These are phyloP conservation scores for Spisula solida DNA, from an alignment of 2,888 invertebrate species.

Conservation along the genomic window DNA sequence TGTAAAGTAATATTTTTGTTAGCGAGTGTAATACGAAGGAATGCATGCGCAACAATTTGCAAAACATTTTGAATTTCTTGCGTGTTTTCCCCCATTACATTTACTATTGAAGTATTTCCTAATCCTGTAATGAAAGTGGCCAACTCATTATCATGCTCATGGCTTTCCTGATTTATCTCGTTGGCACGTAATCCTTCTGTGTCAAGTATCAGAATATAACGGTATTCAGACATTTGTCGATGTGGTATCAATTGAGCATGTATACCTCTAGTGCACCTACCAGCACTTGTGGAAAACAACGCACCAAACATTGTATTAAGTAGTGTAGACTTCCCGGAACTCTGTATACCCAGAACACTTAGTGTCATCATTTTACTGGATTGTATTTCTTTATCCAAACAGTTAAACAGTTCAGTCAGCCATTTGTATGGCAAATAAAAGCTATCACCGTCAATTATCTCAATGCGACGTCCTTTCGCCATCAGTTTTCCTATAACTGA, in stretches of 20 bases:
- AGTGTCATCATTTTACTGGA: slow-evolving; percentile 29
- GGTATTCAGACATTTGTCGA: neutral
- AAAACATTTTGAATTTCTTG: slow-evolving; percentile 50
- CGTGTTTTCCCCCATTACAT: slow-evolving; percentile 56
- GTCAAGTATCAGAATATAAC: slow-evolving; percentile 49
- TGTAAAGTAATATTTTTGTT: slow-evolving; percentile 9
- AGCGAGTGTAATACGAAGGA: slow-evolving; percentile 52
- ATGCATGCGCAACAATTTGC: slow-evolving; percentile 57
- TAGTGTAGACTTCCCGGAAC: slow-evolving; percentile 68
- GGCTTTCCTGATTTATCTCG: slow-evolving; percentile 21
- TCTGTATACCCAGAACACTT: slow-evolving; percentile 61
- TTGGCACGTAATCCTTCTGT: slow-evolving; percentile 60
- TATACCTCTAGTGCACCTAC: slow-evolving; percentile 64
- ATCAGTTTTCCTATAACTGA: slow-evolving; percentile 37
- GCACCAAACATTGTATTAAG: slow-evolving; percentile 65
- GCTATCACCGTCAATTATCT: slow-evolving; percentile 60
- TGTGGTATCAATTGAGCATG: slow-evolving; percentile 49
- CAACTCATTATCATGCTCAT: slow-evolving; percentile 56
- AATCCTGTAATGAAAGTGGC: slow-evolving; percentile 59
- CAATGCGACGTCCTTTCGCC: slow-evolving; percentile 43
- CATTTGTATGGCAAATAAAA: slow-evolving; percentile 47
- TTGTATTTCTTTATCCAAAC: neutral
- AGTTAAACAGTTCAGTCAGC: slow-evolving; percentile 31
- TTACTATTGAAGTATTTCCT: slow-evolving; percentile 53
- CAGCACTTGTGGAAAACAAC: slow-evolving; percentile 57